Percentiles rank a stretch among this genome's conserved stretches.
Conservation (phyloP, 2,797 vertebrate species). For the Sebastes vulpes region DNA sequence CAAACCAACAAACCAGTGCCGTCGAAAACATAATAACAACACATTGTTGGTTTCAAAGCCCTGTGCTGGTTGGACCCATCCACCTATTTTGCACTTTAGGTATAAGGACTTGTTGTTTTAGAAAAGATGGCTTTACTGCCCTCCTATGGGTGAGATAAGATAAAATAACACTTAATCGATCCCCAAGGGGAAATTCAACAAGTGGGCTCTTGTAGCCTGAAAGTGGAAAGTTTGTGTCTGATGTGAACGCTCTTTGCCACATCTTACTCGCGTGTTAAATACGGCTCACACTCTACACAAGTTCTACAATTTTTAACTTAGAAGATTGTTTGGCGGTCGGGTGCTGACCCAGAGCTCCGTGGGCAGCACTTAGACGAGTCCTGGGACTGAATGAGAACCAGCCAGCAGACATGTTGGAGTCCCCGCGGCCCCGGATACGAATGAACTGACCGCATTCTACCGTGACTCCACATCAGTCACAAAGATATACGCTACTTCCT, state of each 20-base stretch:
- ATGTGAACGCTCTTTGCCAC: neutral
- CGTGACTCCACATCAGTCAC: conserved; percentile 76
- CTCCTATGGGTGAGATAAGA: conserved; percentile 38
- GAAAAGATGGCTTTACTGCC: neutral
- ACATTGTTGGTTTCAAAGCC: too few relatives aligned
- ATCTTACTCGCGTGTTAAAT: neutral
- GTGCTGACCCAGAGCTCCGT: neutral
- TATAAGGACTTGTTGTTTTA: neutral
- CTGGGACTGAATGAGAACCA: conserved; percentile 35
- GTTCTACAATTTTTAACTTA: neutral
- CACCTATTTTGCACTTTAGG: neutral
- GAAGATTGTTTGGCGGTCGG: neutral
- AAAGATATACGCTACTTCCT: conserved; percentile 72
- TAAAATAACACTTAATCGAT: conserved; percentile 40
- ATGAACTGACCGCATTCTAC: conserved; percentile 71
- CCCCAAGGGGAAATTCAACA: neutral
- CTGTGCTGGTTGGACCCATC: too few relatives aligned
- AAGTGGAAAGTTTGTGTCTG: neutral
- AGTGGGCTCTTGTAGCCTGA: neutral
- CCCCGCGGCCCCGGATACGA: conserved; percentile 55
- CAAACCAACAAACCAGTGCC: too few relatives aligned
- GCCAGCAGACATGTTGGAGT: conserved; percentile 73
- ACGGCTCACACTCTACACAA: neutral
- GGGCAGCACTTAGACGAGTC: neutral
- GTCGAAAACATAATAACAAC: too few relatives aligned